Percentiles rank a stretch among this genome's conserved stretches.
phyloP scores from a whole-genome alignment of 2,113 vertebrate genomes.

The Oryzias curvinotus region DNA sequence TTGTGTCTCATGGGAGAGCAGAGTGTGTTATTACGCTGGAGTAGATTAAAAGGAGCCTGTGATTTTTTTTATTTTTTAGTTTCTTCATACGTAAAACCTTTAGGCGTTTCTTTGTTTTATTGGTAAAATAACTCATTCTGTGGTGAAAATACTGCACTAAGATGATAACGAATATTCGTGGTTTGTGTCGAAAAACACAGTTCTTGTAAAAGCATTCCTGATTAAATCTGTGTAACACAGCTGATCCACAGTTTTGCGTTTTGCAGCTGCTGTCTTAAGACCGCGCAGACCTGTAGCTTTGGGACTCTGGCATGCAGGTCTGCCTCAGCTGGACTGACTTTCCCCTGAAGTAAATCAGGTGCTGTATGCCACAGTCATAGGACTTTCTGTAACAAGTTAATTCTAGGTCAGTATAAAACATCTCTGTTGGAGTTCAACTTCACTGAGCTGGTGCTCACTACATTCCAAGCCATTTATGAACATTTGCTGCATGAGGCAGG shows the following conservation, averaged over 20 bases:
- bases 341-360: conserved; percentile 50
- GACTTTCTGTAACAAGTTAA: conserved; percentile 43
- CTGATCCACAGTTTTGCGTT: not conserved
- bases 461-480: conserved; percentile 77
- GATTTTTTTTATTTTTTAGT: not conserved
- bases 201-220: no score
- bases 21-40: conserved; percentile 15
- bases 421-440: conserved; percentile 48
- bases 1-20: conserved; percentile 23
- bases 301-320: conserved; percentile 10
- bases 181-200: no score
- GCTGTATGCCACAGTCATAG: conserved; percentile 21
- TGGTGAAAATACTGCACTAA: no score
- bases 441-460: conserved; percentile 45
- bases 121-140: no score
- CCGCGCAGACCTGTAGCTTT: not conserved
- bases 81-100: not conserved
- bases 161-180: no score
- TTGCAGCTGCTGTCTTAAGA: not conserved
- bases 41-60: conserved; percentile 1
- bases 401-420: conserved; percentile 66
- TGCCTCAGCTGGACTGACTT: conserved; percentile 34
- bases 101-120: not conserved
- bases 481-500: conserved; percentile 58
- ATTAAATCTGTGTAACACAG: not conserved